These are phyloP conservation scores for Merluccius polli DNA, from an alignment of 2,797 vertebrate genomes.

Conservation along the genomic window DNA sequence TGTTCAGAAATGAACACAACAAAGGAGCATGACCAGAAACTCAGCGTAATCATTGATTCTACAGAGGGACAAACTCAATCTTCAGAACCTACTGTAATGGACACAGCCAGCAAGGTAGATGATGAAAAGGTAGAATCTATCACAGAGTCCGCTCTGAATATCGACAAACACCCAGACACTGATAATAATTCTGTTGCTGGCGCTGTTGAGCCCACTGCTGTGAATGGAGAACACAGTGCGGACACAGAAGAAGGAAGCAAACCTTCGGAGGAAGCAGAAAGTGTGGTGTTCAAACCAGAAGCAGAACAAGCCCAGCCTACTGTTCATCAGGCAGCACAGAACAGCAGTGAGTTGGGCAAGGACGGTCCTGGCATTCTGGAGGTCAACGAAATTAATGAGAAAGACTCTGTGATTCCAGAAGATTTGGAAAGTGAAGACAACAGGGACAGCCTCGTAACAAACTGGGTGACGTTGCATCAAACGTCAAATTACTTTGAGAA, in stretches of 20 bases:
- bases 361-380: slow-evolving; percentile 20
- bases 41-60: neutral
- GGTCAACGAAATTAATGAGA: slow-evolving; percentile 13
- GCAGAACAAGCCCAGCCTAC: slow-evolving; percentile 24
- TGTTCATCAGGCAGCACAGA: slow-evolving; percentile 13
- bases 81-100: neutral
- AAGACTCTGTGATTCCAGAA: slow-evolving; percentile 33
- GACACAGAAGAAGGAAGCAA: slow-evolving; percentile 54
- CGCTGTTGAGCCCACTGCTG: slow-evolving; percentile 15
- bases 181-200: neutral
- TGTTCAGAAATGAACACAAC: neutral
- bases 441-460: slow-evolving; percentile 64
- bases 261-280: slow-evolving; percentile 57
- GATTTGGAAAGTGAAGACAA: slow-evolving; percentile 49
- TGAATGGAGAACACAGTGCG: slow-evolving; percentile 35
- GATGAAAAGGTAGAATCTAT: slow-evolving; percentile 5
- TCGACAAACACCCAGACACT: neutral
- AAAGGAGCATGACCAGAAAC: neutral
- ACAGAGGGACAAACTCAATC: slow-evolving; percentile 14
- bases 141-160: neutral
- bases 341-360: neutral
- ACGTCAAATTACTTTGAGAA: slow-evolving; percentile 69
- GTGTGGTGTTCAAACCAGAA: slow-evolving; percentile 53
- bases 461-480: slow-evolving; percentile 72
- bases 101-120: neutral